phyloP scores from a whole-genome alignment of 23 tunicate species.

The Trididemnum miniatum region DNA sequence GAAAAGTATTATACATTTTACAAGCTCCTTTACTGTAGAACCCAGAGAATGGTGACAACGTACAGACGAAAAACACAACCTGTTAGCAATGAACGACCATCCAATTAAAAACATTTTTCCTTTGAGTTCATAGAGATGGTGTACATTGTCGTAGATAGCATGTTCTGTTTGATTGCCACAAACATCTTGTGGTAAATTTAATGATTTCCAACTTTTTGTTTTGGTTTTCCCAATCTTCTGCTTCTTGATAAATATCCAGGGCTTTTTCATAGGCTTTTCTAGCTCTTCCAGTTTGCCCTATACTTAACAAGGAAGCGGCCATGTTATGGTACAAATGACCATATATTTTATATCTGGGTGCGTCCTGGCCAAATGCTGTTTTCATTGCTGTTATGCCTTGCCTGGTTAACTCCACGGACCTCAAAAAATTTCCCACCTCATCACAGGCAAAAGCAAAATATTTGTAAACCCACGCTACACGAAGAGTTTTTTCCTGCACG shows the following conservation, averaged over 20 bases:
- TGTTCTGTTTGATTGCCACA: background rate
- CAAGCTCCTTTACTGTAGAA: too few species aligned
- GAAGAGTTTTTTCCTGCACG: background rate
- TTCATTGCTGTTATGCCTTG: slow-evolving; percentile 27
- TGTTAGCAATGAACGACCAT: too few species aligned
- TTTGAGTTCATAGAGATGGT: too few species aligned
- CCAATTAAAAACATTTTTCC: too few species aligned
- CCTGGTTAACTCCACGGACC: slow-evolving; percentile 5
- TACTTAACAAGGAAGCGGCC: slow-evolving; percentile 7
- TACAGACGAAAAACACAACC: too few species aligned
- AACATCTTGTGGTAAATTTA: background rate
- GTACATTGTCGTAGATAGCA: too few species aligned
- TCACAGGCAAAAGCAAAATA: slow-evolving; percentile 16
- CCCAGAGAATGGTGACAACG: too few species aligned
- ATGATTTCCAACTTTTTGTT: background rate
- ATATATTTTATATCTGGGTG: background rate
- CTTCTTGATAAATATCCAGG: background rate
- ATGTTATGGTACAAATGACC: slow-evolving; percentile 19
- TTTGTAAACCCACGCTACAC: slow-evolving; percentile 13
- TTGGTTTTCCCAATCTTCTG: slow-evolving; percentile 13
- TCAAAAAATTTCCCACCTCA: background rate
- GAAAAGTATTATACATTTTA: too few species aligned
- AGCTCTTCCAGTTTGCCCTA: background rate
- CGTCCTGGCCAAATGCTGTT: background rate
- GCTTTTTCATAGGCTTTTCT: background rate